Base-by-base conservation (phyloP, 2,888 invertebrate species). In the Rhaphigaster nebulosa region DNA sequence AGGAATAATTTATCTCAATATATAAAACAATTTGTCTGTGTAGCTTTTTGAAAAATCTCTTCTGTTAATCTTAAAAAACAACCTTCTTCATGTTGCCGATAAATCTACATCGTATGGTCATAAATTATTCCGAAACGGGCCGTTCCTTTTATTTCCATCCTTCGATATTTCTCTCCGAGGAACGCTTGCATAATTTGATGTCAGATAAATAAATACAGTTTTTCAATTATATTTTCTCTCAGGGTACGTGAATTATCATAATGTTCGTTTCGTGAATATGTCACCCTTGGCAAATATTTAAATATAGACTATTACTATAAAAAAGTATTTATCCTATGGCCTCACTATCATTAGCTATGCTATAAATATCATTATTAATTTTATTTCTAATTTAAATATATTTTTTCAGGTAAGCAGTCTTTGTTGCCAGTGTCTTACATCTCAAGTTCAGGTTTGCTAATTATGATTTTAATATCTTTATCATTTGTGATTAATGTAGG, bases 61-160 rank as follows among this genome's bases (percentile, higher is more conserved):
- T 4, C 45, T 84, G 41, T 41, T 84, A 84, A 84, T 84, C 84
- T 84, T 84, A 84, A 84, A 84, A 84, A 45, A 84, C 45, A 84
- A 84, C 84, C 84, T 50, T 84, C 70, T 84, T 50, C 84, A 45
- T 84, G 45, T 84, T 84, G 41, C 45, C 45, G 45, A 45, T 84
- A 84, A 41, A 84, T 84, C 84, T 84, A 45, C 84, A 45, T 45
- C 84, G 45, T 84, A 50, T 84, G 45, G 84, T 84, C 45, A 84
- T 84, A 84, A 84, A 45, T 41, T n/a, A 84, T 84, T 45, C 84
- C n/a, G n/a, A 4, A 84, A 45, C 45, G 84, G 18, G 18, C 41
- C n/a, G 13, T 84, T 84, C 45, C 45, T 84, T 84, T 84, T 84
- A 84, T 84, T 84, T 84, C 84, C 84, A 45, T 84, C 84, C 84